A percentile compares a stretch with the other conserved stretches of the same genome.
phyloP scores from a whole-genome alignment of 1,140 invertebrate genomes.

The Pantala flavescens region DNA sequence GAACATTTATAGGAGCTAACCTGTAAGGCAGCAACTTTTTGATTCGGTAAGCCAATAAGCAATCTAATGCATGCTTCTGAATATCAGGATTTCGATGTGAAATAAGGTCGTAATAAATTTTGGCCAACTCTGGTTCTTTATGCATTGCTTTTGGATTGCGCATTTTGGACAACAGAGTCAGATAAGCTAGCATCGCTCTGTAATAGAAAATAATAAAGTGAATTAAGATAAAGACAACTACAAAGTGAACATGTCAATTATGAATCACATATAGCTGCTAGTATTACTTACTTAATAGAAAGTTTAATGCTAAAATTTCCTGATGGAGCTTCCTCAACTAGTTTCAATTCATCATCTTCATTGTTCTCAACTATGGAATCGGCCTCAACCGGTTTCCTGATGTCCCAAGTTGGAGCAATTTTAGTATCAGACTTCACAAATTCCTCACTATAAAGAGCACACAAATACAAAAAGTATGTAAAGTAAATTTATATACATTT shows the following conservation, averaged over 20 bases:
- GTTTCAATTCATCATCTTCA: slow-evolving; percentile 16
- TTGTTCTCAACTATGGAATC: slow-evolving; percentile 20
- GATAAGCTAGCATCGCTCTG: slow-evolving; percentile 56
- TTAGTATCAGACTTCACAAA: slow-evolving; percentile 41
- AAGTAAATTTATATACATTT: background rate
- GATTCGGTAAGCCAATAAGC: slow-evolving; percentile 71
- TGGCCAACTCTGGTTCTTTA: slow-evolving; percentile 59
- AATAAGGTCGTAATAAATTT: slow-evolving; percentile 68
- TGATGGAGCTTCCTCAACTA: slow-evolving; percentile 22
- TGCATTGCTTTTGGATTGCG: slow-evolving; percentile 69
- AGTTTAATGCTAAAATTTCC: slow-evolving; percentile 26
- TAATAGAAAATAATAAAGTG: slow-evolving; percentile 30
- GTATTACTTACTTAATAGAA: background rate
- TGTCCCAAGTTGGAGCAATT: slow-evolving; percentile 36
- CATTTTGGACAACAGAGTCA: slow-evolving; percentile 67
- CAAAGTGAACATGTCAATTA: background rate
- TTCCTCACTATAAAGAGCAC: slow-evolving; percentile 30
- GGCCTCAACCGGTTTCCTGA: slow-evolving; percentile 31
- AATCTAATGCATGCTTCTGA: slow-evolving; percentile 76
- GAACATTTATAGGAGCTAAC: background rate
- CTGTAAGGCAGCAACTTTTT: slow-evolving; percentile 65
- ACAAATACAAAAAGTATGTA: background rate
- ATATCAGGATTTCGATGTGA: slow-evolving; percentile 62
- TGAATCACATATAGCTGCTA: background rate
- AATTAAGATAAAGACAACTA: background rate